Evolutionary conservation across 1,140 invertebrate species (phyloP), one percentile per base, ranked within the genome.

Genomic region (Sycophaga agraensis): DNA sequence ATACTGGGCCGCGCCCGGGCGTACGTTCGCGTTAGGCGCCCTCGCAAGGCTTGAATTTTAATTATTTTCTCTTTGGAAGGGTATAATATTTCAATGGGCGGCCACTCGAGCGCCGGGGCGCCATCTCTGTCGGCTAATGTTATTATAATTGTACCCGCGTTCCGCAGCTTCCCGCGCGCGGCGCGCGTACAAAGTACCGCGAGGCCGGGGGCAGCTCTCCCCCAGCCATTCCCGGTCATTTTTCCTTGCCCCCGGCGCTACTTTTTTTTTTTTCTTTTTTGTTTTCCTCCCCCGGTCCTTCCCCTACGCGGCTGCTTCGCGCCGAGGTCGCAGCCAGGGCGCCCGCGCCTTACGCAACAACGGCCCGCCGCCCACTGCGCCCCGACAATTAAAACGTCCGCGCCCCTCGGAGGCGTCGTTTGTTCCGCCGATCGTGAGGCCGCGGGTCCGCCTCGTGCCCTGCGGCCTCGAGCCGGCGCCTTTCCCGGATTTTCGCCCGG

Each of bases 51-150:
- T 78, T 79, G 78, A 80, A 80, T 80, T 80, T 80, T 80, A 80
- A 80, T 80, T 80, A 80, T 80, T 79, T 79, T 78, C 77, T 77
- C 76, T 79, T 80, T 77, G 77, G 76, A 75, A 77, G 73, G 76
- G 74, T 79, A 79, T 80, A 78, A 80, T 79, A 78, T 80, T 80
- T 80, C 77, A 79, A 78, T 78, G 77, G 77, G 76, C 71, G 71
- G 72, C 65, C 74, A 71, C 69, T 72, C 74, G 69, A 73, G 66
- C 60, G 64, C 58, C 61, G 64, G 65, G 66, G 5, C 72, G 68
- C 74, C 77, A 77, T 74, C 71, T 74, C 74, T 77, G 76, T 78
- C 75, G 78, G 77, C 74, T 78, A 78, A 80, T 79, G 75, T 80
- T 77, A 77, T 80, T 80, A 79, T 80, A 80, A 79, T 80, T 77